Conservation (phyloP, 1,140 invertebrate genomes). For the Sinella curviseta region DNA sequence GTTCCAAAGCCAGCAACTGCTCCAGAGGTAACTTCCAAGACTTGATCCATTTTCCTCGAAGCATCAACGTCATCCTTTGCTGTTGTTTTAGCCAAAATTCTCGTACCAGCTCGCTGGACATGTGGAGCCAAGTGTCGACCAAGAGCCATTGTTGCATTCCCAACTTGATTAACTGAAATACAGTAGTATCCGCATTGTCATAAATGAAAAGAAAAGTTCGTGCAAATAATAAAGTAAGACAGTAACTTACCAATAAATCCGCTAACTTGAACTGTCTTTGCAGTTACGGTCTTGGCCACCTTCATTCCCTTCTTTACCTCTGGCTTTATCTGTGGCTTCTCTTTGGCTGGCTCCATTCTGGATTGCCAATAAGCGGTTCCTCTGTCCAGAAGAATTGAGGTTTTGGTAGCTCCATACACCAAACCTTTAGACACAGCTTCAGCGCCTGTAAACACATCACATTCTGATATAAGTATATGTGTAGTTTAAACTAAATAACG, state of each 20-base stretch:
- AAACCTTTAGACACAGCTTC: slow-evolving; percentile 66
- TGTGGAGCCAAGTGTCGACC: slow-evolving; percentile 67
- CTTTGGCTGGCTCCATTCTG: slow-evolving; percentile 58
- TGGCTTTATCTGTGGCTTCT: slow-evolving; percentile 55
- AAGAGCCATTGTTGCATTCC: slow-evolving; percentile 63
- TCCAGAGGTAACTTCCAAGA: slow-evolving; percentile 67
- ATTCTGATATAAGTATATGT: not conserved
- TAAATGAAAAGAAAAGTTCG: slow-evolving; percentile 32
- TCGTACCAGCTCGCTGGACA: slow-evolving; percentile 64
- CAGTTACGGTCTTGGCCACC: slow-evolving; percentile 65
- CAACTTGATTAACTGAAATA: slow-evolving; percentile 63
- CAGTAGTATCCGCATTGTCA: slow-evolving; percentile 2
- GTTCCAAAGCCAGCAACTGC: slow-evolving; percentile 69
- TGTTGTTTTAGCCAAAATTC: slow-evolving; percentile 60
- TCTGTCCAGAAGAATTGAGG: slow-evolving; percentile 62
- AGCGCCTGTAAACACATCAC: slow-evolving; percentile 58
- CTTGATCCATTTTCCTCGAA: slow-evolving; percentile 62
- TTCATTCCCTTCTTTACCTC: slow-evolving; percentile 62
- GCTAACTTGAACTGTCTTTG: slow-evolving; percentile 64
- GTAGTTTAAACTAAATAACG: too few species aligned
- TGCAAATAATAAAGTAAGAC: not conserved
- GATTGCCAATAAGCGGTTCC: slow-evolving; percentile 65
- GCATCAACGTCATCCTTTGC: slow-evolving; percentile 60
- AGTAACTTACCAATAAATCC: slow-evolving; percentile 60
- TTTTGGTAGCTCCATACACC: slow-evolving; percentile 66